Percentiles rank a stretch among this genome's conserved stretches.
phyloP scores from a whole-genome alignment of 1,140 invertebrate species.

The Holcopasites calliopsidis region DNA sequence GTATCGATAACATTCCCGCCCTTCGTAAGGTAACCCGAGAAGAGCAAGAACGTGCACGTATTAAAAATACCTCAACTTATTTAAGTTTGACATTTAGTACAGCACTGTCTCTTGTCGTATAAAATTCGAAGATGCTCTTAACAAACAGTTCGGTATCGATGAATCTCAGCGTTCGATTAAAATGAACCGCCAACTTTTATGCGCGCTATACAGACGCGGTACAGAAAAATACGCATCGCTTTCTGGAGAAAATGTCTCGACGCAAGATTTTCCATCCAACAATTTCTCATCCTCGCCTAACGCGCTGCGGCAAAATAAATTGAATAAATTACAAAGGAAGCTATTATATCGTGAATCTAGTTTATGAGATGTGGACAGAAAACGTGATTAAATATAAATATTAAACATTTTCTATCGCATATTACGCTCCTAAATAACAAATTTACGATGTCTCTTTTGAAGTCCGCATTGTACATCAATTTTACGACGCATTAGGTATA shows the following conservation, averaged over 20 bases:
- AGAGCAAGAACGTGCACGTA: constrained; percentile 55
- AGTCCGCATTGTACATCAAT: constrained; percentile 38
- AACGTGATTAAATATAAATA: too few species aligned
- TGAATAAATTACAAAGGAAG: background rate
- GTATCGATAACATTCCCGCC: constrained; percentile 50
- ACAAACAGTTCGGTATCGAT: constrained; percentile 38
- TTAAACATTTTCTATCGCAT: constrained; percentile 39
- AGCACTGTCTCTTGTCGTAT: constrained; percentile 43
- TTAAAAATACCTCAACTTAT: constrained; percentile 48
- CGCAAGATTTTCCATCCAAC: background rate
- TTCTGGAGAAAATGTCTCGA: constrained; percentile 1
- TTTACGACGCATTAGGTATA: constrained; percentile 22
- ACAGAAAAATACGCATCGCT: constrained; percentile 25
- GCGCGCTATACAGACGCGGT: constrained; percentile 32
- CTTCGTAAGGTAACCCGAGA: constrained; percentile 56
- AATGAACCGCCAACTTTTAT: constrained; percentile 26
- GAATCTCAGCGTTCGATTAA: background rate
- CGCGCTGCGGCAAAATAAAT: constrained; percentile 28
- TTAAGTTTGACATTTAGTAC: constrained; percentile 50
- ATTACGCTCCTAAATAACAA: constrained; percentile 30
- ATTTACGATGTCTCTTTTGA: constrained; percentile 22
- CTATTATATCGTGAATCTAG: too few species aligned
- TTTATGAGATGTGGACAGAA: too few species aligned
- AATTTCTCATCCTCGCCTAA: background rate
- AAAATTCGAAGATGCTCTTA: constrained; percentile 58